Conservation (phyloP, 1,140 invertebrate species). For the Hypsibius dujardini region DNA sequence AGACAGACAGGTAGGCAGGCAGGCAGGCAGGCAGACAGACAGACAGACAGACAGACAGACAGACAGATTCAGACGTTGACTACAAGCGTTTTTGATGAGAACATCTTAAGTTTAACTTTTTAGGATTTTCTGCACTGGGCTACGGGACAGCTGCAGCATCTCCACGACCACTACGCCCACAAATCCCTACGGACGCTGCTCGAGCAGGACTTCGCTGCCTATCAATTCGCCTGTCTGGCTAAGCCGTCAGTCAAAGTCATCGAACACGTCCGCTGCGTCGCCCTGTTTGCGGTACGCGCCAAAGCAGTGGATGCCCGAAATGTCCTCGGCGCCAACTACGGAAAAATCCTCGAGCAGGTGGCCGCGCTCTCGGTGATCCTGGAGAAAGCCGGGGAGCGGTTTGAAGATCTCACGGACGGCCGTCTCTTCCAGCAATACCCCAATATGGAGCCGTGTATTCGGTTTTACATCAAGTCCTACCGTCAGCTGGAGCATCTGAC, state of each 20-base stretch:
- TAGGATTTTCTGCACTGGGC: constrained; percentile 1
- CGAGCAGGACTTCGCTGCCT: background rate
- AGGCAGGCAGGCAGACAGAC: too few species aligned
- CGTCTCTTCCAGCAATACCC: background rate
- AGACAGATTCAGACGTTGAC: too few species aligned
- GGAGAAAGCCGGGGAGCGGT: background rate
- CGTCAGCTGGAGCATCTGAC: background rate
- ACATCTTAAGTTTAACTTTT: too few species aligned
- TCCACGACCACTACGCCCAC: background rate
- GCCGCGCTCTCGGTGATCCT: background rate
- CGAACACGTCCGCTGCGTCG: background rate
- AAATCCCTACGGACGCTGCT: background rate
- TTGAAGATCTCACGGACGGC: background rate
- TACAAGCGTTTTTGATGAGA: background rate
- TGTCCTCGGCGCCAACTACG: background rate
- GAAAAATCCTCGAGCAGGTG: background rate
- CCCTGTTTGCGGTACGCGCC: background rate
- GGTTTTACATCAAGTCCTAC: background rate
- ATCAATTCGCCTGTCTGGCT: background rate
- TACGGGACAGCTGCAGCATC: background rate
- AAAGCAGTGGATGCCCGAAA: background rate
- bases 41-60: too few species aligned
- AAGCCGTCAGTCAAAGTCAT: background rate
- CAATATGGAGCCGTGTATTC: constrained; percentile 4
- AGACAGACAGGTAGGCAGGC: too few species aligned